Evolutionary conservation across 1,140 invertebrate genomes (phyloP).

Genomic region (Pissodes strobi): DNA sequence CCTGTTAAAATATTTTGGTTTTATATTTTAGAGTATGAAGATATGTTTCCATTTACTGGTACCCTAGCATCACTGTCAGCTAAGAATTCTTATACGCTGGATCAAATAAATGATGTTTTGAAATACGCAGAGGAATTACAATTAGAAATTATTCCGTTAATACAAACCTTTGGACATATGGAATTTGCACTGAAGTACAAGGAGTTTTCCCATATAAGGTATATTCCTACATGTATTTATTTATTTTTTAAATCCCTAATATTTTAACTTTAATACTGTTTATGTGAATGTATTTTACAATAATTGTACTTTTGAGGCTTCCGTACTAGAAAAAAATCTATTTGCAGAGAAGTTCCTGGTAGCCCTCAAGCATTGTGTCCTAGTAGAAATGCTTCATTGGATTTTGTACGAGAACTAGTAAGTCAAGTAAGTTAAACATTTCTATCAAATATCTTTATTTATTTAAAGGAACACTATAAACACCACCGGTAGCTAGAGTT

Average conservation of each 20-base stretch:
- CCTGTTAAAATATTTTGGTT: too few species aligned
- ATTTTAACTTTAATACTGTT: too few species aligned
- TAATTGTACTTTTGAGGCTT: neutral
- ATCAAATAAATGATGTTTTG: slow-evolving; percentile 70
- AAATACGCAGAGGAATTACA: slow-evolving; percentile 66
- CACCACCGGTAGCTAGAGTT: too few species aligned
- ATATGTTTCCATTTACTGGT: slow-evolving; percentile 93
- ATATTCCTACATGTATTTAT: neutral
- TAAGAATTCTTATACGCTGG: slow-evolving; percentile 74
- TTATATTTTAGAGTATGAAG: slow-evolving; percentile 86
- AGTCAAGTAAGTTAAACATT: slow-evolving; percentile 81
- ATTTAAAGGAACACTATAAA: neutral
- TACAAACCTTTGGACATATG: slow-evolving; percentile 96
- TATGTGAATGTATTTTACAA: neutral
- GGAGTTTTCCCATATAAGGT: slow-evolving; percentile 69
- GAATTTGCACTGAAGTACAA: slow-evolving; percentile 87
- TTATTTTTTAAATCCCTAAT: too few species aligned
- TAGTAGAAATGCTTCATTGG: slow-evolving; percentile 70
- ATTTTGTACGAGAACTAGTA: slow-evolving; percentile 77
- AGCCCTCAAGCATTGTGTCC: slow-evolving; percentile 86
- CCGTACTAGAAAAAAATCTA: neutral
- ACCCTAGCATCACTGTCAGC: slow-evolving; percentile 69
- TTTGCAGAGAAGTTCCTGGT: slow-evolving; percentile 69
- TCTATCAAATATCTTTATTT: neutral
- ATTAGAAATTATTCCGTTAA: slow-evolving; percentile 85